Evolutionary conservation across 2,888 invertebrate genomes (phyloP), one percentile per base, ranked within the genome.

Genomic region (Liopterus haemorrhoidalis): DNA sequence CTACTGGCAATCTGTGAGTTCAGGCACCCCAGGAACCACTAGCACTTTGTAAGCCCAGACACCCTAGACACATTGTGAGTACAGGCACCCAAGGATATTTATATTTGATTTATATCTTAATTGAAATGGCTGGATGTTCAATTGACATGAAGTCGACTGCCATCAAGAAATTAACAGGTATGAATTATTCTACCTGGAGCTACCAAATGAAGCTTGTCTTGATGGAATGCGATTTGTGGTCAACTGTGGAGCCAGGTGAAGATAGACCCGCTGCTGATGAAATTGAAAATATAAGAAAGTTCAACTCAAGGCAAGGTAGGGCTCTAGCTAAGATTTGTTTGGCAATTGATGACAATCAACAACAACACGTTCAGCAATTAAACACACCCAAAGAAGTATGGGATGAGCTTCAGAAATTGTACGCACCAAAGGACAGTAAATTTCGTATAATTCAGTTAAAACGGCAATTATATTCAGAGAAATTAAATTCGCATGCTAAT

Each of bases 361-460:
- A 45, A 11, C 27, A 30, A 28, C 38, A 44, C 20, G 28, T 38
- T 11, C 37, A 15, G 9, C 22, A 19, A 12, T 16, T 41, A 20
- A 32, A 15, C n/a, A 32, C 33, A 20, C 20, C 30, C n/a, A 45
- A 37, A 9, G n/a, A 36, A 9, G 40, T 41, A 16, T 46, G 40
- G 46, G 40, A 46, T 9, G 46, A 46, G 41, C 19, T 46, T 16
- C 20, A 33, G 15, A 20, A 32, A 19, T 30, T 46, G 19, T 46
- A 41, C 41, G 41, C 35, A 18, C 18, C 27, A 20, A 40, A 18
- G 27, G 46, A 46, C 30, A 22, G 46, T 24, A 46, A 41, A 31
- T 46, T 46, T 21, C 39, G 45, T 5, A 39, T 8, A 30, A 39
- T 45, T 16, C 45, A 46, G 41, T 35, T 46, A 16, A 21, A 16